Evolutionary conservation across 2,888 invertebrate genomes (phyloP).

Genomic region (Fragum sueziense): DNA sequence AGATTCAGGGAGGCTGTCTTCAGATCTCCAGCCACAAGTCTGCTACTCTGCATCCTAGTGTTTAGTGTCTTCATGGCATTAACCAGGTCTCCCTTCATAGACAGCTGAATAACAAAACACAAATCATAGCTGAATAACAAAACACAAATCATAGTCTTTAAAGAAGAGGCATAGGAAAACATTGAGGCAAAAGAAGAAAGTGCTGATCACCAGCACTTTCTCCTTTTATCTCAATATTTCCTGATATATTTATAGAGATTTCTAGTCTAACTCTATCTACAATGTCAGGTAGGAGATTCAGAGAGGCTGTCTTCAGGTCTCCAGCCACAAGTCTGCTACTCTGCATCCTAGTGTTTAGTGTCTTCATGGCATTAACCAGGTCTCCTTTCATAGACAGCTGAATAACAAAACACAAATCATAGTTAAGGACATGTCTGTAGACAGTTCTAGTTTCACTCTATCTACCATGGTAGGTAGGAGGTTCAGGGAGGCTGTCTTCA

Average conservation of each 20-base stretch:
- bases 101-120: no score
- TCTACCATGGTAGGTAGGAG: constrained; percentile 72
- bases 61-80: constrained; percentile 69
- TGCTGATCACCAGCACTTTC: no score
- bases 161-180: no score
- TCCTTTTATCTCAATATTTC: no score
- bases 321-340: constrained; percentile 55
- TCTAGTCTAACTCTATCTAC: constrained; percentile 65
- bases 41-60: constrained; percentile 39
- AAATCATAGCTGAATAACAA: no score
- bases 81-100: no score
- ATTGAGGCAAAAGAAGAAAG: no score
- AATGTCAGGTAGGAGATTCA: constrained; percentile 69
- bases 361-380: constrained; percentile 64
- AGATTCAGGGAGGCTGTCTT: constrained; percentile 60
- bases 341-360: constrained; percentile 63
- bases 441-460: constrained; percentile 57
- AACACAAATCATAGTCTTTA: no score
- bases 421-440: constrained; percentile 58
- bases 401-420: no score
- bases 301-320: constrained; percentile 65
- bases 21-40: constrained; percentile 64
- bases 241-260: constrained; percentile 53
- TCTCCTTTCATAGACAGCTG: no score
- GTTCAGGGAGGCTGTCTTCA: constrained; percentile 60